A percentile compares a stretch with the other conserved stretches of the same genome.
phyloP scores from a whole-genome alignment of 37 sponge, comb jelly and placozoan genomes.

The Crambe crambe region DNA sequence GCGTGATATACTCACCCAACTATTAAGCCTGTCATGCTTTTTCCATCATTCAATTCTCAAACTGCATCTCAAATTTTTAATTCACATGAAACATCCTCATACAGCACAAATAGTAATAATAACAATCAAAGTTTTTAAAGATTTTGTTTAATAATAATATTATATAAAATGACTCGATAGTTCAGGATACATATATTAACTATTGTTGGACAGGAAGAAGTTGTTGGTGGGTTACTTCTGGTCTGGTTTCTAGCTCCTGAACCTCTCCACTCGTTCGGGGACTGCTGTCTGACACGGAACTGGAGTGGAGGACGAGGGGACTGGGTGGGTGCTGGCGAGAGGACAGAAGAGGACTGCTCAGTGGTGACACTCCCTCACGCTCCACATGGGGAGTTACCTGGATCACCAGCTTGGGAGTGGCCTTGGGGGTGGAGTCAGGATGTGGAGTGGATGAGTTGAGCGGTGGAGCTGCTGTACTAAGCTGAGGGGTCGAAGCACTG shows the following conservation, averaged over 20 bases:
- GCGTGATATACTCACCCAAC: not conserved
- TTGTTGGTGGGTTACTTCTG: not conserved
- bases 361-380: not conserved
- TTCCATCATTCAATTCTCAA: too few relatives aligned
- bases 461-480: not conserved
- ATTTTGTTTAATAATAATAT: not conserved
- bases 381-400: not conserved
- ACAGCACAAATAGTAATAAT: not conserved
- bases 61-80: too few relatives aligned
- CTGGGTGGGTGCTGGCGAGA: not conserved
- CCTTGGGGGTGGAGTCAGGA: not conserved
- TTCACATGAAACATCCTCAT: not conserved
- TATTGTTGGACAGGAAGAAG: not conserved
- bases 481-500: not conserved
- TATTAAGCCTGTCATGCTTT: not conserved
- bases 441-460: too few relatives aligned
- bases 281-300: not conserved
- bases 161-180: too few relatives aligned
- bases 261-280: slow-evolving; percentile 1
- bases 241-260: not conserved
- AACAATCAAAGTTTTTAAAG: not conserved
- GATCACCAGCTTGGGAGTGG: not conserved
- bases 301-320: slow-evolving; percentile 6
- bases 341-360: not conserved
- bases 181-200: too few relatives aligned